Base-by-base conservation (phyloP, 2,797 vertebrate genomes). In the Lemur catta region DNA sequence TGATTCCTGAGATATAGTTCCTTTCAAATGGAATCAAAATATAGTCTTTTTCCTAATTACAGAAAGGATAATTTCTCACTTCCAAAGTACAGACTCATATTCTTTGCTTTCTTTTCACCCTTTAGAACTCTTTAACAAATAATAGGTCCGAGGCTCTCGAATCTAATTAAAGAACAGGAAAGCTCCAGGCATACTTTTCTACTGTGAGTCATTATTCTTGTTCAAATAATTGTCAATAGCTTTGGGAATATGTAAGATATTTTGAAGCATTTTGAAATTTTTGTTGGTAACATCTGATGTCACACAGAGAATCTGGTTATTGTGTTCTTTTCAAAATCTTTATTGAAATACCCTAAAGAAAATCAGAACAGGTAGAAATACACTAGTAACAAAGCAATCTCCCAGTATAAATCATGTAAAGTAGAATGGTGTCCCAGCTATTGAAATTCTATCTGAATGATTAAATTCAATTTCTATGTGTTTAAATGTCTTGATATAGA, bases 291-390 rank as follows among this genome's bases (percentile, higher is more conserved):
- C 65, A 13, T 93, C 24, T 52, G 28, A 52, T 86, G 35, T 48
- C 12, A 5, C 74, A 79, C 72, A 63, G 13, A 33, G 43, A 86
- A 93, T 81, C 59, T 91, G 59, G 76, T 15, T 38, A 75, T 55
- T 69, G 15, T 61, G 30, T 24, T 41, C 13, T 46, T 91, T 57
- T 30, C 85, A 22, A 20, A 81, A 93, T 93, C 74, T 69, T 86
- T 67, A 43, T 43, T 82, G 74, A 87, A 87, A 91, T 82, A 86
- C 30, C 59, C 14, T 86, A 33, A 86, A 87, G 92, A 82, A 91
- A 76, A 76, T 82, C 50, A 87, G 7, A 80, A 76, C 41, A 92
- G 65, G 13, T 72, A 81, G 57, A 87, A 67, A 92, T 50, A 52
- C 28, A 13, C 74, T 82, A 65, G 41, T 74, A 76, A 87, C 52